Evolutionary conservation across 2,113 vertebrate species (phyloP), one percentile per base, ranked within the genome.

Genomic region (Osmerus mordax): DNA sequence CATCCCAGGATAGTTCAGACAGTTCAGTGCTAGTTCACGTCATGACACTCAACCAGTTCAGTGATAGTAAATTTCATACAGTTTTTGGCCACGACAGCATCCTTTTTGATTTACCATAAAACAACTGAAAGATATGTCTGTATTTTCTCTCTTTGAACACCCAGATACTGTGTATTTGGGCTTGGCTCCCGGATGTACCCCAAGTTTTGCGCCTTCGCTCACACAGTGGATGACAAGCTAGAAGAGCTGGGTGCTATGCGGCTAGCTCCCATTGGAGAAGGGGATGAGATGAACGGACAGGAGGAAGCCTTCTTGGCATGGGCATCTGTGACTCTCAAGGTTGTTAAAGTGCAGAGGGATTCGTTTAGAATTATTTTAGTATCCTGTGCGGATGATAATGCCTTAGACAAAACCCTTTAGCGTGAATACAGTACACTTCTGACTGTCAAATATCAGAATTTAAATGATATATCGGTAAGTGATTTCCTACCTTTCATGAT

Each of bases 131-230:
- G 16, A 54, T 18, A 5, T 11, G 4, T 64, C 29, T 64, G 7
- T 64, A 7, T 28, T 2, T 29, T 25, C 25, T 4, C 60, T 62
- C 23, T 62, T 25, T 25, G 16, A 55, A 55, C 28, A 16, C 62
- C 28, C 82, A 96, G 94, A 80, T 96, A 94, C 0, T 91, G 92
- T 0, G 91, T 96, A 58, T 96, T 95, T 73, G 95, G 95, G 29
- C 87, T 96, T 19, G 95, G 95, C 0, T 96, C 95, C 78, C 93
- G 90, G 77, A 93, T 92, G 90, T 96, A 96, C 61, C 94, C 95
- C 8, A 91, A 92, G 64, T 96, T 95, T 86, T 96, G 95, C 65
- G 94, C 93, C 67, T 96, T 95, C 56, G 94, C 95, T 74, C 93
- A 91, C 19, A 15, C 90, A 12, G 71, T 95, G 28, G 91, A 95